Base-by-base conservation (phyloP, 2,113 vertebrate species). In the Aplodontia rufa region DNA sequence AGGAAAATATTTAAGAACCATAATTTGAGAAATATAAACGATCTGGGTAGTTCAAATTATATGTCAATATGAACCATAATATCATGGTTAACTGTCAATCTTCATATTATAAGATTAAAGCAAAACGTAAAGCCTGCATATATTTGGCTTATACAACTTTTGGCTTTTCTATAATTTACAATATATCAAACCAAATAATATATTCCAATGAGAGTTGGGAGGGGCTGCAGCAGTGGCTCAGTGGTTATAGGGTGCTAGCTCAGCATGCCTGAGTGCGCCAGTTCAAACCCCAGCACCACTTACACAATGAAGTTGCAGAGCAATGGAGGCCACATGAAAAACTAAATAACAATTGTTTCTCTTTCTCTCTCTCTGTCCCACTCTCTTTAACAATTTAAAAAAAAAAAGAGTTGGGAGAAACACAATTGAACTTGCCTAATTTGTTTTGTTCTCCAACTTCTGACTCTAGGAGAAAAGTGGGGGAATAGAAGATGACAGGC, bases 21-120 rank as follows among this genome's bases (percentile, higher is more conserved):
- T 80, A 94, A 82, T 51, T 76, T 66, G 22, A 94, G 8, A 80
- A 92, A 89, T 72, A 96, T 53, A 93, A 79, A 47, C 22, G 26
- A 78, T 47, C 68, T 71, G 89, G 8, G 30, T 30, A 89, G 42
- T 69, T 85, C 35, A 58, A 80, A 72, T 8, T n/a, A 58, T 76
- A 68, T 30, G 40, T 37, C 32, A 84, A 75, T 84, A 74, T 17
- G 11, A 83, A 72, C 32, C 74, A 53, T 17, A 66, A 53, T 13
- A 95, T 20, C 69, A 78, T 0, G 75, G 47, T 64, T 35, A 42
- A 83, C 83, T 87, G 12, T 90, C 42, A 90, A 68, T n/a, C 51
- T 80, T 90, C 28, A 78, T 40, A 86, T 37, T 68, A 40, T 1
- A 94, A 19, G 19, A 37, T 47, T 47, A 93, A 62, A 35, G 74